Conservation (phyloP, 2,797 vertebrate genomes). For the Chelon labrosus region DNA sequence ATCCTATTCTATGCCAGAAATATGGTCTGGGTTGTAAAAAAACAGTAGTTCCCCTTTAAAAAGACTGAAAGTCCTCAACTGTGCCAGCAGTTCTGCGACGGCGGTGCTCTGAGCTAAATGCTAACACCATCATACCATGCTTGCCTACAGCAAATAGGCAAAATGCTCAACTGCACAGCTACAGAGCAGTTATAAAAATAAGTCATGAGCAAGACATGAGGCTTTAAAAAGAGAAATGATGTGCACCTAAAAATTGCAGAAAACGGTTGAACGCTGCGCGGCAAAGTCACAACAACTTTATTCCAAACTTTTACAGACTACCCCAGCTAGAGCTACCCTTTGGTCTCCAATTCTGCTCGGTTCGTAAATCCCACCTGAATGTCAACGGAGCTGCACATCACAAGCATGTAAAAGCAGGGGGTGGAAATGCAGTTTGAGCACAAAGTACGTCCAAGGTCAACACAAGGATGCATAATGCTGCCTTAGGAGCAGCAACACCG, state of each 20-base stretch:
- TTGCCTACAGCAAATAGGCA: too few relatives aligned
- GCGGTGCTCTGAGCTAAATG: too few relatives aligned
- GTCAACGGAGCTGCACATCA: slow-evolving; percentile 17
- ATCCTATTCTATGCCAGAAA: too few relatives aligned
- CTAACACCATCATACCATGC: too few relatives aligned
- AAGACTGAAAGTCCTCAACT: too few relatives aligned
- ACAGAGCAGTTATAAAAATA: not conserved
- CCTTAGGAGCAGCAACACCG: not conserved
- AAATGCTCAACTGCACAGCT: not conserved
- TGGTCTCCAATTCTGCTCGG: slow-evolving; percentile 1
- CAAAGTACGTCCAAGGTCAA: slow-evolving; percentile 40
- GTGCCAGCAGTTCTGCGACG: too few relatives aligned
- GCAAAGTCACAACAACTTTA: slow-evolving; percentile 15
- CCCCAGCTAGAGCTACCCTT: not conserved
- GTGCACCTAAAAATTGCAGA: not conserved
- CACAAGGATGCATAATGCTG: slow-evolving; percentile 28
- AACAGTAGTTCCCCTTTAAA: too few relatives aligned
- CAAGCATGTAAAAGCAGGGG: slow-evolving; percentile 4
- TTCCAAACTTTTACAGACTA: slow-evolving; percentile 10
- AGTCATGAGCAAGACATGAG: not conserved
- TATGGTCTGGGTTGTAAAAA: too few relatives aligned
- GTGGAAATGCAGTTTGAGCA: slow-evolving; percentile 8
- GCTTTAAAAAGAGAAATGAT: not conserved
- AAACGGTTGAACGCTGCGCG: slow-evolving; percentile 4
- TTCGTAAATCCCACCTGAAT: slow-evolving; percentile 22